These are phyloP conservation scores for Porites evermanni DNA, from an alignment of 92 coral and sea anemone species.

Conservation along the genomic window DNA sequence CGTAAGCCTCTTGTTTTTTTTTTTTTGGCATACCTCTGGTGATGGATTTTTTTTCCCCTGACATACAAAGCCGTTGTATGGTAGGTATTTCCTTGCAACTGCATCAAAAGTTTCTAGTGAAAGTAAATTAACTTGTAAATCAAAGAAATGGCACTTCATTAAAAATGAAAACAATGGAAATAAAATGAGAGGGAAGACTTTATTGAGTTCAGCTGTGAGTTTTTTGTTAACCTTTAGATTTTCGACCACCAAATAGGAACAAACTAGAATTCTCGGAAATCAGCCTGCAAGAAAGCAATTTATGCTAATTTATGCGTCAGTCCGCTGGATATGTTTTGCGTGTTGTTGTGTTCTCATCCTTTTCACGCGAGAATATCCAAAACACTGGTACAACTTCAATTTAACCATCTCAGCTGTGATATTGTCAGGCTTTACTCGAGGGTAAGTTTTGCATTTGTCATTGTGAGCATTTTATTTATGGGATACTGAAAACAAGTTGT, in stretches of 20 bases:
- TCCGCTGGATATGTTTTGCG: constrained; percentile 29
- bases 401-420: neutral
- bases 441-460: constrained; percentile 2
- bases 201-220: no score
- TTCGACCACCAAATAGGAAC: neutral
- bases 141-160: no score
- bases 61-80: no score
- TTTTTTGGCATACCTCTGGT: no score
- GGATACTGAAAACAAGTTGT: neutral
- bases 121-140: no score
- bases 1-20: no score
- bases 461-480: neutral
- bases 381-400: neutral
- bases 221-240: no score
- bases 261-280: neutral
- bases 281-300: neutral
- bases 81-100: no score
- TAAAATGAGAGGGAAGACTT: no score
- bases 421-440: neutral
- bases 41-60: no score
- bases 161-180: no score
- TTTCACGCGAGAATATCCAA: neutral
- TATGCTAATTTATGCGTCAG: constrained; percentile 25
- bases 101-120: no score
- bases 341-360: neutral